Percentiles rank a stretch among this genome's conserved stretches.
Conservation (phyloP, 35 echinoderm and acorn worm genomes). For the Patiria miniata region DNA sequence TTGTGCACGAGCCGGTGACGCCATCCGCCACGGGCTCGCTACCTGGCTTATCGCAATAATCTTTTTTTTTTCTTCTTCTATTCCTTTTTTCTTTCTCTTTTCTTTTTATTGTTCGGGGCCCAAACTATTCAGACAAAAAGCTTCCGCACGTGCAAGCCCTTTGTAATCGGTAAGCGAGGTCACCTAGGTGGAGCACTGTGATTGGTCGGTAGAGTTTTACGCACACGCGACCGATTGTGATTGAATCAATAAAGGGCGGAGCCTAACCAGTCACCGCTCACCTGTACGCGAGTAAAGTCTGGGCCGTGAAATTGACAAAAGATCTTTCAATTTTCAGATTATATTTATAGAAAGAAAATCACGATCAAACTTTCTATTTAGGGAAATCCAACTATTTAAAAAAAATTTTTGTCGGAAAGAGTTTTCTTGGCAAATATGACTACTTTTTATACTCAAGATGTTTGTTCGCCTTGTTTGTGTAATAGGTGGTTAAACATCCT, state of each 20-base stretch:
- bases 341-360: too few relatives aligned
- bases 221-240: neutral
- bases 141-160: neutral
- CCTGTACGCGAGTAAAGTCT: neutral
- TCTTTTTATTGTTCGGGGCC: too few relatives aligned
- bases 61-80: neutral
- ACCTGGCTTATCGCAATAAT: slow-evolving; percentile 9
- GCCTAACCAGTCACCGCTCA: neutral
- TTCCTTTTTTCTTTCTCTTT: too few relatives aligned
- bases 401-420: too few relatives aligned
- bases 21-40: neutral
- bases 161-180: slow-evolving; percentile 2
- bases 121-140: slow-evolving; percentile 14
- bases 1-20: neutral
- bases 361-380: too few relatives aligned
- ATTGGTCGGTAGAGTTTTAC: neutral
- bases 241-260: neutral
- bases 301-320: too few relatives aligned
- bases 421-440: too few relatives aligned
- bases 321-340: too few relatives aligned
- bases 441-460: too few relatives aligned
- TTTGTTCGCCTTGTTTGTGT: too few relatives aligned
- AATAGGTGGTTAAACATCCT: too few relatives aligned
- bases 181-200: neutral
- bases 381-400: too few relatives aligned